These are phyloP conservation scores for Lordiphosa mommai DNA, from an alignment of 1,140 invertebrate genomes.

Conservation along the genomic window DNA sequence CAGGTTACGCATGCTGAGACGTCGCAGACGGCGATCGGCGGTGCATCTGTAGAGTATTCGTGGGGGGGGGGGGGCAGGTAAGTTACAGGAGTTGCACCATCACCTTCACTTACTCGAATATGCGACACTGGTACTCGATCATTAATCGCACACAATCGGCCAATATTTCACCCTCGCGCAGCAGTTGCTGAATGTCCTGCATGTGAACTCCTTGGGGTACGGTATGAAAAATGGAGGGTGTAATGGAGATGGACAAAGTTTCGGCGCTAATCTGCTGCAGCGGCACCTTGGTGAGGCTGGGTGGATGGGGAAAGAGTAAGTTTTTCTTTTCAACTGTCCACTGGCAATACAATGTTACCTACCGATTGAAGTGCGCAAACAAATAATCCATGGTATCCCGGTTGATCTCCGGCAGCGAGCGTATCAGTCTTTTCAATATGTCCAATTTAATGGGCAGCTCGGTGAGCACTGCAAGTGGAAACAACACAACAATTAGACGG, in stretches of 20 bases:
- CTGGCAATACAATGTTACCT: neutral
- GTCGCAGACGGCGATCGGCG: constrained; percentile 54
- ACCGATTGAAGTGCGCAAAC: constrained; percentile 72
- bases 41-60: constrained; percentile 53
- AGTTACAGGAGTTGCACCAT: constrained; percentile 35
- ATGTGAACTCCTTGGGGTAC: constrained; percentile 58
- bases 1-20: constrained; percentile 61
- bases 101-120: constrained; percentile 74
- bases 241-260: constrained; percentile 64
- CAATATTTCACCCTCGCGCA: constrained; percentile 65
- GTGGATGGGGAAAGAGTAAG: neutral
- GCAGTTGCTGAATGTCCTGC: constrained; percentile 58
- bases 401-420: constrained; percentile 69
- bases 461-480: constrained; percentile 46
- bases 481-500: neutral
- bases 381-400: constrained; percentile 74
- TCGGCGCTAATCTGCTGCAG: constrained; percentile 73
- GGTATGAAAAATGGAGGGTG: constrained; percentile 73
- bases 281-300: constrained; percentile 70
- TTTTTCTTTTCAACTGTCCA: neutral
- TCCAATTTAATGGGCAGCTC: constrained; percentile 64
- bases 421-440: constrained; percentile 73
- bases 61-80: too few species aligned
- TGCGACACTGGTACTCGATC: constrained; percentile 73
- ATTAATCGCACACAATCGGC: constrained; percentile 73